Evolutionary conservation across 2,797 vertebrate species (phyloP), one percentile per base, ranked within the genome.

Genomic region (Hirundo rustica): DNA sequence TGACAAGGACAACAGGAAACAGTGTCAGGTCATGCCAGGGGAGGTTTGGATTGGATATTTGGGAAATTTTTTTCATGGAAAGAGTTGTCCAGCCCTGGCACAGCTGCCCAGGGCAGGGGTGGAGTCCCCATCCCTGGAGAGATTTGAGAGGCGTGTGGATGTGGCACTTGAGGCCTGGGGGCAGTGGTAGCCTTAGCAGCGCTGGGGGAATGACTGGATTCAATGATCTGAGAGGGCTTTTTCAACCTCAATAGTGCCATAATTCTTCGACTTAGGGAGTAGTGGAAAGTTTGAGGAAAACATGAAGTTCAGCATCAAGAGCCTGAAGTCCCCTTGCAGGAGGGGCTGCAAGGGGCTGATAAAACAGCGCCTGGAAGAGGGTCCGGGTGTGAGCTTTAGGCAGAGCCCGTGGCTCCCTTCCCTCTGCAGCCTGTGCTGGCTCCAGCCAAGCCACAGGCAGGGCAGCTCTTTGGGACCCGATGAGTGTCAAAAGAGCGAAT

Each of bases 351-450:
- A n/a, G n/a, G n/a, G n/a, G 50, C 20, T 7, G 32, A 14, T 27
- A 7, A 34, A 70, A 17, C 2, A 30, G 30, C 8, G 1, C 12
- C 2, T 2, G 29, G 9, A 27, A 19, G 50, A 53, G 30, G 23
- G 5, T 3, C 2, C 0, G 7, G 36, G 10, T 27, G 44, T 5
- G 62, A 25, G 62, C 17, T n/a, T 26, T 0, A 1, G 48, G 48
- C 27, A 54, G 20, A 54, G 36, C 30, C 53, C 0, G 9, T 2
- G 61, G 23, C 76, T 51, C 34, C 1, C 0, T 21, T 26, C 13
- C 57, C 15, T 8, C 70, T 9, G 71, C 50, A 81, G 38, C 47
- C 51, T 14, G 12, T 1, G 40, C 5, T 30, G 48, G 23, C 40
- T 40, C 3, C 54, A 21, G 47, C 42, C 62, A 7, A 22, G 9